Conservation (phyloP, 2,797 vertebrate genomes). For the Platalea minor region DNA sequence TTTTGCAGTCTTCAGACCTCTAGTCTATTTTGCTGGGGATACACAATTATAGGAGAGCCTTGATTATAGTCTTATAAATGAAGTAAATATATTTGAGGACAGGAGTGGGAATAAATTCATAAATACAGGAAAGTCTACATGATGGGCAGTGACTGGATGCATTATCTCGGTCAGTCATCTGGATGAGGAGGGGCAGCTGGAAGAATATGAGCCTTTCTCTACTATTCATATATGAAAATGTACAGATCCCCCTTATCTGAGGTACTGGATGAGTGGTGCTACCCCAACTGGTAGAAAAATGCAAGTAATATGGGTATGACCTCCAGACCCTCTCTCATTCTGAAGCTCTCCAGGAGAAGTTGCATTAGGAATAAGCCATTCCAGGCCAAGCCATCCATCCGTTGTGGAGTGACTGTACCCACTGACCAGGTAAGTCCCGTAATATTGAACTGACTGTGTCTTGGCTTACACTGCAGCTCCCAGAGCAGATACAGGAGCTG, state of each 20-base stretch:
- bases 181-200: background rate
- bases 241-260: background rate
- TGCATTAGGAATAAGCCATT: background rate
- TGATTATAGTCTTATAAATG: background rate
- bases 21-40: background rate
- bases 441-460: background rate
- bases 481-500: background rate
- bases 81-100: background rate
- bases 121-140: background rate
- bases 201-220: background rate
- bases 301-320: background rate
- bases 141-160: background rate
- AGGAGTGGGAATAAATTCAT: background rate
- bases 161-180: background rate
- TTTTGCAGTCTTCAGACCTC: background rate
- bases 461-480: background rate
- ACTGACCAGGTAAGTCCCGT: background rate
- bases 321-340: background rate
- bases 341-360: background rate
- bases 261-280: background rate
- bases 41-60: background rate
- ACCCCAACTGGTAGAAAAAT: background rate
- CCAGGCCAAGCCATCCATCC: background rate
- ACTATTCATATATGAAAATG: background rate
- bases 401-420: background rate